Evolutionary conservation across 37 sponge, comb jelly and placozoan species (phyloP).

Genomic region (Theonella swinhoei): DNA sequence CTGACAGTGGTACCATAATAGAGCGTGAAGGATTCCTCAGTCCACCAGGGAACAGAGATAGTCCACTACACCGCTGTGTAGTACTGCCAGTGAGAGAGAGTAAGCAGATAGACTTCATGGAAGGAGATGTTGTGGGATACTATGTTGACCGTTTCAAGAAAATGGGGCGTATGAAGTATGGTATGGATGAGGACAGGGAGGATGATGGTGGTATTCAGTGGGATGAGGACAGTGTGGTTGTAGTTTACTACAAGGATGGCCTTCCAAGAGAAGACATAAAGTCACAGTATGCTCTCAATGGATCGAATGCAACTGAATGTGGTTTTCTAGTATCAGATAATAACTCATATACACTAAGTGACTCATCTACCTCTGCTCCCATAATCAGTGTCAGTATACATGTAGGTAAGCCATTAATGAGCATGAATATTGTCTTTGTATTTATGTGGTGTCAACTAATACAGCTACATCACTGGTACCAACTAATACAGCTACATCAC

Average conservation of each 20-base stretch:
- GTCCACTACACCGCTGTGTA: background rate
- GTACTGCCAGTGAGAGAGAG: background rate
- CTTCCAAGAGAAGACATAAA: background rate
- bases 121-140: constrained; percentile 60
- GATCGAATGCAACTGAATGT: background rate
- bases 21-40: background rate
- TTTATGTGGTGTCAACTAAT: too few species aligned
- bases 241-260: background rate
- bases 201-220: background rate
- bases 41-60: background rate
- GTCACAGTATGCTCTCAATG: background rate
- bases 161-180: too few species aligned
- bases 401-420: background rate
- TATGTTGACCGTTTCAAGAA: background rate
- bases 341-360: background rate
- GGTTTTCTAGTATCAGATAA: background rate
- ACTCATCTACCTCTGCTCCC: background rate
- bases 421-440: too few species aligned
- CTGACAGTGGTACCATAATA: too few species aligned
- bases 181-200: background rate
- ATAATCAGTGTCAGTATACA: background rate
- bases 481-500: too few species aligned
- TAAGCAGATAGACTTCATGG: constrained; percentile 23
- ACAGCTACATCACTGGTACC: too few species aligned
- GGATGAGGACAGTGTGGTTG: background rate